phyloP scores from a whole-genome alignment of 2,113 vertebrate species.

The Paramisgurnus dabryanus region DNA sequence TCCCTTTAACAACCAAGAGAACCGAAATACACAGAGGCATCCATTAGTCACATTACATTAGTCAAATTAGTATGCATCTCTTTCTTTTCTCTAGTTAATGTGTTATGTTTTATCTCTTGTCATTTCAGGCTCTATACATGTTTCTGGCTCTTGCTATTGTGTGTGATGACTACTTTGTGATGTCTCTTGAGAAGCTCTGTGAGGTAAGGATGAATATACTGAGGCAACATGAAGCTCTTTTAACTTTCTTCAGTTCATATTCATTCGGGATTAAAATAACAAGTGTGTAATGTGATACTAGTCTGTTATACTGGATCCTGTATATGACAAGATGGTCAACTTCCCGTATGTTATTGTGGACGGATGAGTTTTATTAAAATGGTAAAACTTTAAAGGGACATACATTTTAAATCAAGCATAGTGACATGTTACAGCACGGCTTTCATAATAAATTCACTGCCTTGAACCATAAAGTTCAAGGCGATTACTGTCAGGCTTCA shows the following conservation, averaged over 20 bases:
- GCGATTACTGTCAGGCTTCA: background rate
- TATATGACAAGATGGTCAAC: background rate
- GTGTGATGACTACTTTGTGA: slow-evolving; percentile 90
- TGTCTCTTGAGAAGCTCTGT: slow-evolving; percentile 88
- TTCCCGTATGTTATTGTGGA: no score
- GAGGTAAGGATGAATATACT: slow-evolving; percentile 73
- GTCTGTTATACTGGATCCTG: background rate
- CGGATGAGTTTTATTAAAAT: no score
- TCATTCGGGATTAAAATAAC: no score
- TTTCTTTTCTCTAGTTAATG: background rate
- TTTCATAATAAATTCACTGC: background rate
- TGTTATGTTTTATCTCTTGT: background rate
- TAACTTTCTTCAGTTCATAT: no score
- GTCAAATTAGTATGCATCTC: background rate
- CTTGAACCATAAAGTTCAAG: background rate
- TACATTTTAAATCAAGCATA: no score
- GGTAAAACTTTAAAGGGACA: background rate
- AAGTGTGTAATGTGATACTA: background rate
- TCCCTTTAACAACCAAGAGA: slow-evolving; percentile 21
- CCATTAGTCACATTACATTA: background rate
- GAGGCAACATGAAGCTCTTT: background rate
- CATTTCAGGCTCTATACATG: slow-evolving; percentile 85
- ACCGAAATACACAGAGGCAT: slow-evolving; percentile 12
- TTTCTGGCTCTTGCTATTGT: slow-evolving; percentile 89
- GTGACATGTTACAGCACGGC: background rate